Conservation (phyloP, 2,797 vertebrate species). For the Aphelocoma californica region DNA sequence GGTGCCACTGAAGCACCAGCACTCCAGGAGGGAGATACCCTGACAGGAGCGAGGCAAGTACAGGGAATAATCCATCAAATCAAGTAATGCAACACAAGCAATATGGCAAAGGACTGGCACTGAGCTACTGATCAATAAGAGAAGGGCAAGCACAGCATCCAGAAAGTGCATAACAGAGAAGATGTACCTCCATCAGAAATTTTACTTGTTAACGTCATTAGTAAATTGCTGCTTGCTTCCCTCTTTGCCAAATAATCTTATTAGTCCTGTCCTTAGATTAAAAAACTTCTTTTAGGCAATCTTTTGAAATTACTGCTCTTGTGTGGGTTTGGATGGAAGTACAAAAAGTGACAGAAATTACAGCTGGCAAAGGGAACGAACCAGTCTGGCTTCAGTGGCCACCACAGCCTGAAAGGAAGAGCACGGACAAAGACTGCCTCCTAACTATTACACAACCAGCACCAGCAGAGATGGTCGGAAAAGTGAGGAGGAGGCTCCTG, state of each 20-base stretch:
- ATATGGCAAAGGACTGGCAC: neutral
- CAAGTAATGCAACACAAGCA: neutral
- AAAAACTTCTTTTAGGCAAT: neutral
- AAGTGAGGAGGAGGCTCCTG: neutral
- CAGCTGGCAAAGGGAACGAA: neutral
- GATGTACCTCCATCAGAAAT: neutral
- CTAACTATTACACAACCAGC: constrained; percentile 9
- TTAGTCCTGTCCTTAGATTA: neutral
- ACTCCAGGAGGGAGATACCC: accelerated
- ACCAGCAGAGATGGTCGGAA: neutral
- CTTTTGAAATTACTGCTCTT: neutral
- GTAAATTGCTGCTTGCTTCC: neutral
- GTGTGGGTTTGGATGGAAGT: neutral
- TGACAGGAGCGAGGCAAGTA: neutral
- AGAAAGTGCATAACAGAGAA: neutral
- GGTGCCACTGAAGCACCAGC: neutral
- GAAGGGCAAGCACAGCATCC: neutral
- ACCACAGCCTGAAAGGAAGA: neutral
- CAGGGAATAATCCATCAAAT: neutral
- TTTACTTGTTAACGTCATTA: neutral
- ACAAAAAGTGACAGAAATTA: neutral
- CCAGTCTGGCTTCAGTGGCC: neutral
- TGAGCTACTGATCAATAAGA: neutral
- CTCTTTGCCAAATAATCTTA: neutral
- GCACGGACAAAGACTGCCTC: neutral